Evolutionary conservation across 2,888 invertebrate genomes (phyloP).

Genomic region (Polydrusus pterygomalis): DNA sequence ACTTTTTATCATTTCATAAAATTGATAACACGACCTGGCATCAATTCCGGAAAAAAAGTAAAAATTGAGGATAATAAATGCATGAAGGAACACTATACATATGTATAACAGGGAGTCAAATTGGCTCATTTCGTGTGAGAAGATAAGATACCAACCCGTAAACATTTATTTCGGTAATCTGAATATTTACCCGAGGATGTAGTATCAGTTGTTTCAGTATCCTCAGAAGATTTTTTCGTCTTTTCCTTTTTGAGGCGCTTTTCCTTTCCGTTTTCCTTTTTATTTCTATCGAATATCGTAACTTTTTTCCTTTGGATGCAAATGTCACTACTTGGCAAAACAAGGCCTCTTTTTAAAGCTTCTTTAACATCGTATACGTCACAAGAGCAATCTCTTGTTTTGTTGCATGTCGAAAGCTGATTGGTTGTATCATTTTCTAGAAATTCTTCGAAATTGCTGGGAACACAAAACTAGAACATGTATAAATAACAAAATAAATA

Average conservation of each 20-base stretch:
- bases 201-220: background rate
- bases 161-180: background rate
- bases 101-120: too few species aligned
- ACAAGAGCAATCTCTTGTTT: conserved; percentile 48
- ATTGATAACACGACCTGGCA: too few species aligned
- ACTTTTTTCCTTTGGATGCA: conserved; percentile 42
- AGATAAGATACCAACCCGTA: too few species aligned
- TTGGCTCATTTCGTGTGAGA: too few species aligned
- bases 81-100: too few species aligned
- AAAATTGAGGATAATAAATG: too few species aligned
- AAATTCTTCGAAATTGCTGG: conserved; percentile 47
- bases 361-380: conserved; percentile 27
- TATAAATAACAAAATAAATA: too few species aligned
- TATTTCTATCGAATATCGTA: background rate
- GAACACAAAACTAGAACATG: conserved; percentile 49
- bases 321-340: conserved; percentile 42
- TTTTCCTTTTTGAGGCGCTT: conserved; percentile 12
- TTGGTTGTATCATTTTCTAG: conserved; percentile 9
- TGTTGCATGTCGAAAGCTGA: conserved; percentile 26
- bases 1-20: too few species aligned
- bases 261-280: conserved; percentile 21
- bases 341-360: conserved; percentile 38
- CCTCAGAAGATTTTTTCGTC: background rate
- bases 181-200: conserved; percentile 17
- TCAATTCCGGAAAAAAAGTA: too few species aligned